Conservation (phyloP, 2,888 invertebrate species). For the Caenorhabditis afra region DNA sequence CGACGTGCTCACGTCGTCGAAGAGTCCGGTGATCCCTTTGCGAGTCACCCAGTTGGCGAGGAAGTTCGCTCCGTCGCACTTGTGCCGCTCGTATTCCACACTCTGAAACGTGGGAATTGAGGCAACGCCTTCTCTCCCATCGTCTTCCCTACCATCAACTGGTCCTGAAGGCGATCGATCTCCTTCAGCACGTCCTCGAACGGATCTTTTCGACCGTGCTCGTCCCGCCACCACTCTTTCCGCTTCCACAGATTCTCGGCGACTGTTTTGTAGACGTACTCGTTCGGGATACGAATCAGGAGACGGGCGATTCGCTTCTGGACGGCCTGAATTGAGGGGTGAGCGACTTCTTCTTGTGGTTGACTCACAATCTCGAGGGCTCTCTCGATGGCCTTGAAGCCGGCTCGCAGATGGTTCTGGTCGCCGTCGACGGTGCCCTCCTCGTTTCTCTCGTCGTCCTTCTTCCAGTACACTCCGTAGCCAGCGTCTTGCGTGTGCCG, state of each 20-base stretch:
- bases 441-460: neutral
- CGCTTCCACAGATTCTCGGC: neutral
- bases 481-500: neutral
- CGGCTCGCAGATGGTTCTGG: neutral
- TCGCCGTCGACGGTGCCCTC: neutral
- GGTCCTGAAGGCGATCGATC: neutral
- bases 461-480: neutral
- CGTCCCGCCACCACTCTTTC: neutral
- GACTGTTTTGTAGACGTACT: neutral
- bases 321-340: neutral
- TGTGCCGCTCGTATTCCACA: neutral
- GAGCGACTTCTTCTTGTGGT: neutral
- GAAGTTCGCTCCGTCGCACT: neutral
- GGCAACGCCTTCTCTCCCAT: neutral
- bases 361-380: slow-evolving; percentile 1
- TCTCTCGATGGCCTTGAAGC: neutral
- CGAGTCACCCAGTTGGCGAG: neutral
- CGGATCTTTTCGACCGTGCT: neutral
- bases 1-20: no score
- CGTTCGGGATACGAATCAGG: neutral
- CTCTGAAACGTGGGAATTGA: neutral
- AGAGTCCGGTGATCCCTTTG: no score
- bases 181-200: neutral
- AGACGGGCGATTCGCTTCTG: neutral
- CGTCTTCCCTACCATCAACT: neutral